Conservation (phyloP, 2,113 vertebrate species). For the Nothoprocta pentlandii region DNA sequence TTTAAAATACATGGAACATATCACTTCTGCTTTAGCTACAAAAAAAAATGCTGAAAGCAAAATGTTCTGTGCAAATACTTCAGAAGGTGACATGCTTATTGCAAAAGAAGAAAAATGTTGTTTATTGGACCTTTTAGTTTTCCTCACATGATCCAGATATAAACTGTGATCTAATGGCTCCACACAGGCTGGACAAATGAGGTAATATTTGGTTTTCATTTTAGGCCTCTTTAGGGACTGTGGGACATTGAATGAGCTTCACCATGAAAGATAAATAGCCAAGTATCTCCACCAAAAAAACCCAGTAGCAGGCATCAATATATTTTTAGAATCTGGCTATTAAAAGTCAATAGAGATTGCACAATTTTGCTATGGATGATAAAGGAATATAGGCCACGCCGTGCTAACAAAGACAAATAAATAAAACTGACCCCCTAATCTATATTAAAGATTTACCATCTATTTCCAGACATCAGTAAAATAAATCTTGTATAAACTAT, state of each 20-base stretch:
- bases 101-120: neutral
- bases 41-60: neutral
- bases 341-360: neutral
- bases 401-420: neutral
- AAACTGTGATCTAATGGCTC: neutral
- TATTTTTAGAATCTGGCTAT: neutral
- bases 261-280: neutral
- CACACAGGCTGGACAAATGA: neutral
- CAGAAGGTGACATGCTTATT: neutral
- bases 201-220: neutral
- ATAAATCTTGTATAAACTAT: neutral
- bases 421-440: neutral
- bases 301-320: neutral
- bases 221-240: neutral
- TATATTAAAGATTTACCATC: neutral
- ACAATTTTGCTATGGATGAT: neutral
- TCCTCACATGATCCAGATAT: neutral
- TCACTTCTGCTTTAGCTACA: neutral
- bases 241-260: neutral
- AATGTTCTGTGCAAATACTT: neutral
- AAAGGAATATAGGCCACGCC: neutral
- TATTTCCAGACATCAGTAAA: neutral
- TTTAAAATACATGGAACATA: neutral
- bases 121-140: neutral
- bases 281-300: neutral